These are phyloP conservation scores for Arctopsyche grandis DNA, from an alignment of 1,140 invertebrate species.

Conservation along the genomic window DNA sequence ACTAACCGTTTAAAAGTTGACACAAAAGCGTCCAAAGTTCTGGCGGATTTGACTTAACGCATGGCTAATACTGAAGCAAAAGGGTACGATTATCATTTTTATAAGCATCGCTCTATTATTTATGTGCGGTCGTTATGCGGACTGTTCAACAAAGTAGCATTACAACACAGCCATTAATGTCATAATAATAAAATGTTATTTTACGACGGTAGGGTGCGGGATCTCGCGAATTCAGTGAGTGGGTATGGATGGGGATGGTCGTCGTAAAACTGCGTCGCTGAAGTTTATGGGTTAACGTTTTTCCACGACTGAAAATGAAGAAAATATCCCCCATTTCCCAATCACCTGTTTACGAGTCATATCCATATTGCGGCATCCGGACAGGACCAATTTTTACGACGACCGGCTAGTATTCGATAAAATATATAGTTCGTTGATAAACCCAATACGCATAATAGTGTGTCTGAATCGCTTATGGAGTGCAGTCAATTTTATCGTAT, in stretches of 20 bases:
- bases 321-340: constrained; percentile 13
- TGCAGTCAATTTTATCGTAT: too few species aligned
- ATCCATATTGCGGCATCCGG: constrained; percentile 21
- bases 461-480: too few species aligned
- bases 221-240: neutral
- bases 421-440: constrained; percentile 7
- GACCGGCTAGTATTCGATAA: neutral
- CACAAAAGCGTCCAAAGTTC: too few species aligned
- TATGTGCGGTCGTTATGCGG: neutral
- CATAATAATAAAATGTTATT: constrained; percentile 52
- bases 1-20: too few species aligned
- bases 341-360: constrained; percentile 52
- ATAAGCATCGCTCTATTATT: neutral
- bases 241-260: neutral
- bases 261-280: constrained; percentile 24
- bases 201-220: constrained; percentile 23
- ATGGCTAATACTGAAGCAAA: neutral
- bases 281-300: constrained; percentile 45
- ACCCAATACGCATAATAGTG: neutral
- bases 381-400: constrained; percentile 4
- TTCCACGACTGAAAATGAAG: neutral
- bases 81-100: neutral
- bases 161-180: constrained; percentile 42
- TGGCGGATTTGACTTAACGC: too few species aligned
- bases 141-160: constrained; percentile 1